phyloP scores from a whole-genome alignment of 2,113 vertebrate genomes.

The Oriolus oriolus region DNA sequence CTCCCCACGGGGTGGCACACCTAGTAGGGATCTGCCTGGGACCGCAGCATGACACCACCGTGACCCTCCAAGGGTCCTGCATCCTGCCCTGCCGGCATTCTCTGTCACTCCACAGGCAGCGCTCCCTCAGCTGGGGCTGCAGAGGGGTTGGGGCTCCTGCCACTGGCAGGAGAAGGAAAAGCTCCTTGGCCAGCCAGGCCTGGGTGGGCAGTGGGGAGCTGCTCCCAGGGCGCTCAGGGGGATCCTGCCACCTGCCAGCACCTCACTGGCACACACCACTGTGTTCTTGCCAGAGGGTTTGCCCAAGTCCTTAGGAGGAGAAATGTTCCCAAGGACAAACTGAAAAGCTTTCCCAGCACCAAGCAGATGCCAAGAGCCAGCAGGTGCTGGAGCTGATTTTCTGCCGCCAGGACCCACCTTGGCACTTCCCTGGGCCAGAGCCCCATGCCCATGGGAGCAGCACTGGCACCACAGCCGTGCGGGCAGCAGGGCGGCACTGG shows the following conservation, averaged over 20 bases:
- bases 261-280: not conserved
- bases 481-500: fast-evolving
- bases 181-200: not conserved
- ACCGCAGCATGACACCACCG: fast-evolving
- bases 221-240: fast-evolving
- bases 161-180: not conserved
- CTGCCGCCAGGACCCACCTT: not conserved
- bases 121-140: not conserved
- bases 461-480: not conserved
- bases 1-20: not conserved
- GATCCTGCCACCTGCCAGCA: not conserved
- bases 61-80: not conserved
- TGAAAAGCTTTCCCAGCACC: not conserved
- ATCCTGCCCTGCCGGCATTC: not conserved
- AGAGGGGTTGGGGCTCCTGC: not conserved
- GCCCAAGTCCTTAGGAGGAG: not conserved
- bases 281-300: not conserved
- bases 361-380: not conserved
- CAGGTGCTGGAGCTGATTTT: not conserved
- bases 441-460: fast-evolving
- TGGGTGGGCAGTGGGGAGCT: not conserved
- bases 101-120: not conserved
- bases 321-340: not conserved
- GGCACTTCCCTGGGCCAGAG: not conserved
- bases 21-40: fast-evolving